A percentile compares a stretch with the other conserved stretches of the same genome.
Conservation (phyloP, 2,113 vertebrate species). For the Meleagris gallopavo region DNA sequence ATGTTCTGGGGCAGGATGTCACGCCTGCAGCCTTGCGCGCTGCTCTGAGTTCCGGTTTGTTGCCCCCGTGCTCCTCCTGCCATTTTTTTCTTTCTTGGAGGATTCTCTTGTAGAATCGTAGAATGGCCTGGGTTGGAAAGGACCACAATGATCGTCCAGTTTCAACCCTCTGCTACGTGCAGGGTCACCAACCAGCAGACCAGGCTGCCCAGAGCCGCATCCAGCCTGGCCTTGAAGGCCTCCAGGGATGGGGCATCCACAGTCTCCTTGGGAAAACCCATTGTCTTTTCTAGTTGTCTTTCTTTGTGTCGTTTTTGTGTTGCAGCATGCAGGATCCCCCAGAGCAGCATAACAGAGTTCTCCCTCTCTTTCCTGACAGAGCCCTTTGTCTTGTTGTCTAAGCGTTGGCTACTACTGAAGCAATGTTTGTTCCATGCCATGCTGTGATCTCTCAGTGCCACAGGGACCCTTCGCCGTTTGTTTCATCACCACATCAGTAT, state of each 20-base stretch:
- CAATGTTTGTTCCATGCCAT: not conserved
- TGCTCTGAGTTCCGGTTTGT: rapidly evolving
- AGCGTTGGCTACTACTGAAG: not conserved
- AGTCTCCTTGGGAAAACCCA: too few species aligned
- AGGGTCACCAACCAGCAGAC: not conserved
- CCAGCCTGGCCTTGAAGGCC: too few species aligned
- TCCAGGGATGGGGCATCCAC: too few species aligned
- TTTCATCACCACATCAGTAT: not conserved
- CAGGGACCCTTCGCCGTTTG: not conserved
- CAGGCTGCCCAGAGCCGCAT: too few species aligned
- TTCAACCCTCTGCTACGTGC: too few species aligned
- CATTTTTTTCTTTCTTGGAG: rapidly evolving
- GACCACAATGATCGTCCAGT: too few species aligned
- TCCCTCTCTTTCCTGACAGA: not conserved
- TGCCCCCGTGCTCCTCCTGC: not conserved
- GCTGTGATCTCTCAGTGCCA: not conserved
- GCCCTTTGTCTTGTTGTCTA: not conserved
- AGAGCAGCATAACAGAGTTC: not conserved
- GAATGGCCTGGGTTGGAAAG: too few species aligned
- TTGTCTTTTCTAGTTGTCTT: not conserved
- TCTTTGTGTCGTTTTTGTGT: not conserved
- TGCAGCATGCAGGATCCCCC: not conserved
- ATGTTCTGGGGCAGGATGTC: too few species aligned
- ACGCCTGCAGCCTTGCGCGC: rapidly evolving
- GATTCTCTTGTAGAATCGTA: not conserved